phyloP scores from a whole-genome alignment of 2,888 invertebrate species.

The Drosophila barbarae region DNA sequence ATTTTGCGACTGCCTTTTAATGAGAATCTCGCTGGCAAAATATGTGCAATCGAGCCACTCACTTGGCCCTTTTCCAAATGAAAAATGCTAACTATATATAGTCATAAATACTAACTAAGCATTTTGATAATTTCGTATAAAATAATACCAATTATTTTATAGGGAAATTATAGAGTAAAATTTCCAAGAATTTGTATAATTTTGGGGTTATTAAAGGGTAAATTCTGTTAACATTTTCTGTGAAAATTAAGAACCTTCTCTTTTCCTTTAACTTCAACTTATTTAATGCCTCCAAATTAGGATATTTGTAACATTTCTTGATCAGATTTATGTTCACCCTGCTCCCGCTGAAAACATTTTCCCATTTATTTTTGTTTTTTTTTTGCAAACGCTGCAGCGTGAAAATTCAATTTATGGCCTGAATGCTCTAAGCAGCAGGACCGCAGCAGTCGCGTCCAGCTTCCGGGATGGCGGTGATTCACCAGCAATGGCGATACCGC shows the following conservation, averaged over 20 bases:
- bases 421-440: constrained; percentile 43
- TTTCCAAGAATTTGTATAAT: neutral
- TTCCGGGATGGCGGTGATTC: constrained; percentile 26
- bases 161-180: neutral
- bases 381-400: constrained; percentile 29
- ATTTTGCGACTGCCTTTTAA: constrained; percentile 25
- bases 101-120: too few relatives aligned
- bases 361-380: neutral
- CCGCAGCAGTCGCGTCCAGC: constrained; percentile 4
- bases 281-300: neutral
- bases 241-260: neutral
- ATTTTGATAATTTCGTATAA: too few relatives aligned
- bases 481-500: constrained; percentile 6
- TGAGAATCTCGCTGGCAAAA: constrained; percentile 13
- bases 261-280: neutral
- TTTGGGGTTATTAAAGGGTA: neutral
- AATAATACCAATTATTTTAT: too few relatives aligned
- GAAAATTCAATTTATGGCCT: constrained; percentile 49
- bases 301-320: neutral
- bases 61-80: neutral
- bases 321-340: neutral
- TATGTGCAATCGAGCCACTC: neutral
- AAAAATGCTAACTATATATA: too few relatives aligned
- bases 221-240: neutral
- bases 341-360: constrained; percentile 9